Base-by-base conservation (phyloP, 2,888 invertebrate genomes). In the Caenorhabditis sp. region DNA sequence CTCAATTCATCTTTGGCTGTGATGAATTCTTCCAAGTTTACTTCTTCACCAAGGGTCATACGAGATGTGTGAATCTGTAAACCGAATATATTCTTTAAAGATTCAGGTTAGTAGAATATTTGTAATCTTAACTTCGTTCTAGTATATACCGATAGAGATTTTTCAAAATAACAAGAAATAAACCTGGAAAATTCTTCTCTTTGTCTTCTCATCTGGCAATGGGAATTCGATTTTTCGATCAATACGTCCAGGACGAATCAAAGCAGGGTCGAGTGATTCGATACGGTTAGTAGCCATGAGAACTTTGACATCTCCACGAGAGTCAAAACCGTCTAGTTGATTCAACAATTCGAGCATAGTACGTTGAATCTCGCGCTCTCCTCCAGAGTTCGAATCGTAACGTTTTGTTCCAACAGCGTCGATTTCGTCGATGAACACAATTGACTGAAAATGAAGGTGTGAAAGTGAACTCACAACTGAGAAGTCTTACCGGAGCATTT, bases 191-290 rank as follows among this genome's bases (percentile, higher is more conserved):
- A 87, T 87, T 10, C 97, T 91, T 67, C 94, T 91, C 88, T 96
- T 96, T 0, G 99, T 99, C 89, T 97, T 97, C 89, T 99, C 99
- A 90, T 99, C 97, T 0, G 99, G 99, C 62, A 99, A 90, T 0
- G 99, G 99, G 89, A 99, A 99, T 89, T 99, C 99, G 76, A 99
- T 99, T 90, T 99, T 99, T 64, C 99, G 92, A 90, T 99, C 99
- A 84, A 99, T 99, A 89, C 99, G 93, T 23, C 99, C 99, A 0
- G 99, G 99, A 82, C 99, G 92, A 89, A 99, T 99, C 56, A 99
- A 91, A 53, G 99, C 99, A 1, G 99, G 97, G 90, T 99, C 99
- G 56, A 99, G 90, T 0, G 97, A 97, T 90, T 99, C 99, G 88
- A 99, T 99, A 83, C 99, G 92, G 88, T 96, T 96, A 36, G 96